Conservation (phyloP, 2,888 invertebrate genomes). For the Rhagophthalmus giganteus region DNA sequence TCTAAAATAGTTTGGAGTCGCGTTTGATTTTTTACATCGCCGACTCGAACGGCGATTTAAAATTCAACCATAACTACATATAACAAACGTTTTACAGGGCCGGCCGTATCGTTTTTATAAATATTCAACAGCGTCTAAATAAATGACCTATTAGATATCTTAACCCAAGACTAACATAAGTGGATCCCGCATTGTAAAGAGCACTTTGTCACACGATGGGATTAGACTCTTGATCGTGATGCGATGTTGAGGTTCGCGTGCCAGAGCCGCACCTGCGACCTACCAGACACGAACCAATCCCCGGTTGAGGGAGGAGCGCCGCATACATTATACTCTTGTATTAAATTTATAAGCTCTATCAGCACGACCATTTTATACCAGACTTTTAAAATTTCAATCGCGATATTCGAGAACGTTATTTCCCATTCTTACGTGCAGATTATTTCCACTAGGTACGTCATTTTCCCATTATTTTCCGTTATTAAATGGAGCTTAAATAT, state of each 20-base stretch:
- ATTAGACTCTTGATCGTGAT: constrained; percentile 3
- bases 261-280: constrained; percentile 39
- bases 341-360: constrained; percentile 25
- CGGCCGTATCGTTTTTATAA: no score
- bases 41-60: no score
- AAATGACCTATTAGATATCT: no score
- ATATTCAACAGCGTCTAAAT: no score
- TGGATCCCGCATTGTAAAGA: not conserved
- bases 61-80: not conserved
- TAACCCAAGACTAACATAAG: not conserved
- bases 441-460: constrained; percentile 35
- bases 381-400: no score
- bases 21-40: no score
- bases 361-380: constrained; percentile 31
- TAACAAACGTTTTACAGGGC: no score
- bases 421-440: not conserved
- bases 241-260: constrained; percentile 34
- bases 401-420: constrained; percentile 4
- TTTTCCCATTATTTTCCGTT: no score
- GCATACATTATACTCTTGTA: constrained; percentile 39
- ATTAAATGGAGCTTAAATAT: no score
- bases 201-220: not conserved
- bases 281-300: constrained; percentile 39
- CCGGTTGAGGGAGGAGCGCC: constrained; percentile 39
- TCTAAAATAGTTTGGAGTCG: no score